Base-by-base conservation (phyloP, 2,888 invertebrate species). In the Caenorhabditis imperialis region DNA sequence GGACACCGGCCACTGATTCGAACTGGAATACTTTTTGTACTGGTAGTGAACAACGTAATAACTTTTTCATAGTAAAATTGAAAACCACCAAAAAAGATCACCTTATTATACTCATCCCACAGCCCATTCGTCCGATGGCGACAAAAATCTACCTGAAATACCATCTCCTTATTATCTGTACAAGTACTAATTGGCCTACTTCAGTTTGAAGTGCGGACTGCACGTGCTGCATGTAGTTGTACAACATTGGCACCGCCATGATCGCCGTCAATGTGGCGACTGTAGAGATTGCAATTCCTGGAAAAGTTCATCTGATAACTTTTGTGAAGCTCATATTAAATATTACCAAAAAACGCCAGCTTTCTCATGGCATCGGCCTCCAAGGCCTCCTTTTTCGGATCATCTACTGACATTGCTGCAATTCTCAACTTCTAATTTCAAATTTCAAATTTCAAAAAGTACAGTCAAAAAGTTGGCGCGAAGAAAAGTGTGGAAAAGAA, bases 151-250 rank as follows among this genome's bases (percentile, higher is more conserved):
- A 72, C 63, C 63, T 72, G 38, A 30, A 65, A 65, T n/a, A n/a
- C n/a, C n/a, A n/a, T n/a, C n/a, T n/a, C n/a, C n/a, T n/a, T n/a
- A n/a, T n/a, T n/a, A n/a, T n/a, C n/a, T n/a, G n/a, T n/a, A n/a
- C n/a, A n/a, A n/a, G n/a, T n/a, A n/a, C n/a, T n/a, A n/a, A n/a
- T n/a, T n/a, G n/a, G n/a, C 22, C 16, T 45, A 84, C 72, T 72
- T 84, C 84, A 35, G 77, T 75, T 57, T 83, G 82, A 22, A 86
- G 75, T 10, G 82, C 67, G 3, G 82, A 78, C 58, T 85, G 85
- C 10, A 86, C 83, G 53, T 79, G 79, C 51, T 84, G 84, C 71
- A 85, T 81, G 78, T 86, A 86, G 67, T 77, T 84, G 80, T 85
- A 86, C 33, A 86, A 78, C 82, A 85, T 84, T 14, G 86, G 86